These are phyloP conservation scores for Amblyopsis hoosieri DNA, from an alignment of 2,797 vertebrate genomes.

Conservation along the genomic window DNA sequence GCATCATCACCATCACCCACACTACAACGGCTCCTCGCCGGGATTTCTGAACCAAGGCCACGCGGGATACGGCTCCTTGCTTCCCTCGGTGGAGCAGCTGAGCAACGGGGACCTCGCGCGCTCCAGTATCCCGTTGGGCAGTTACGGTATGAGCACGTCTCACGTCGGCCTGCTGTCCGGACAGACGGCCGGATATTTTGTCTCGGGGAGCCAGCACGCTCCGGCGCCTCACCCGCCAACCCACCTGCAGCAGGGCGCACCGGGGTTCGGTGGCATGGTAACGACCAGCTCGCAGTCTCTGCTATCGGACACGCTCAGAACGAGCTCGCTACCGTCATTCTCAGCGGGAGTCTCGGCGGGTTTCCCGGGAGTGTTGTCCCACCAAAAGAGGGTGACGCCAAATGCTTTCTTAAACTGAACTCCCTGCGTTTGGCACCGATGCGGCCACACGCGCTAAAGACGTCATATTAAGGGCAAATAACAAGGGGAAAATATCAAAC, in stretches of 20 bases:
- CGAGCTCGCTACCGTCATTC: slow-evolving; percentile 67
- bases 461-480: slow-evolving; percentile 44
- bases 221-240: slow-evolving; percentile 40
- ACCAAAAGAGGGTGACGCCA: slow-evolving; percentile 74
- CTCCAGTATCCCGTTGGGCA: slow-evolving; percentile 73
- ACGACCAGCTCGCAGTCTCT: slow-evolving; percentile 61
- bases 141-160: slow-evolving; percentile 75
- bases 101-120: slow-evolving; percentile 73
- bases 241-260: slow-evolving; percentile 64
- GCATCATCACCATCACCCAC: slow-evolving; percentile 70
- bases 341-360: slow-evolving; percentile 62
- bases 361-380: slow-evolving; percentile 70
- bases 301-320: slow-evolving; percentile 76
- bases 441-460: slow-evolving; percentile 38
- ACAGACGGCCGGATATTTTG: slow-evolving; percentile 73
- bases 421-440: slow-evolving; percentile 9
- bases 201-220: slow-evolving; percentile 72
- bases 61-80: slow-evolving; percentile 70
- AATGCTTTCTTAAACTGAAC: slow-evolving; percentile 78
- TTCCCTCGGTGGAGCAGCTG: slow-evolving; percentile 75
- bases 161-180: slow-evolving; percentile 76
- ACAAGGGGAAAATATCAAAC: slow-evolving; percentile 51
- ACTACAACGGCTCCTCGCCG: slow-evolving; percentile 73
- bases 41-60: slow-evolving; percentile 74
- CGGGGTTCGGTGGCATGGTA: slow-evolving; percentile 53